Conservation (phyloP, 2,113 vertebrate species). For the Lynx canadensis region DNA sequence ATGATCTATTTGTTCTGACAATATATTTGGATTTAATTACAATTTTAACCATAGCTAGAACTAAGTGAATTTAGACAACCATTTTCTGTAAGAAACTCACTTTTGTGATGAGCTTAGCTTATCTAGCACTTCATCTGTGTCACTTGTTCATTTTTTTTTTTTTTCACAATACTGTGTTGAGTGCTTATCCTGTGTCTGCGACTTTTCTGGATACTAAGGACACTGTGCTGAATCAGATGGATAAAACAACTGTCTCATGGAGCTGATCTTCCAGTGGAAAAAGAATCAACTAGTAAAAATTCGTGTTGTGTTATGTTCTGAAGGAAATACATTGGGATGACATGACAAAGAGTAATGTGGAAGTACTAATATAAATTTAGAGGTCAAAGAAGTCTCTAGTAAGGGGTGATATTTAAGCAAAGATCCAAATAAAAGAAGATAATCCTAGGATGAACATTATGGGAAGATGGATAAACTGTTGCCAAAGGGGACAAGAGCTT, state of each 20-base stretch:
- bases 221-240: not conserved
- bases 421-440: not conserved
- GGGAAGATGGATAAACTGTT: not conserved
- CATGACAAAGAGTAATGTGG: not conserved
- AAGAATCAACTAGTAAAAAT: not conserved
- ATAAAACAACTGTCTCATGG: not conserved
- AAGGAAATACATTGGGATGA: not conserved
- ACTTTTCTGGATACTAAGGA: not conserved
- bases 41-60: not conserved
- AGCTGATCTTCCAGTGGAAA: not conserved
- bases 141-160: not conserved
- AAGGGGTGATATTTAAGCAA: not conserved
- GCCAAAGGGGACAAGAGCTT: not conserved
- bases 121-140: not conserved
- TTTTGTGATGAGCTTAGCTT: not conserved
- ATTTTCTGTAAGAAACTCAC: conserved; percentile 5
- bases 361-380: not conserved
- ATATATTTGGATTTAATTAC: not conserved
- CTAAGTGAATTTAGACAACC: not conserved
- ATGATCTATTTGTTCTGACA: not conserved
- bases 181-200: not conserved
- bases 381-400: not conserved
- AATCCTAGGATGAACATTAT: not conserved
- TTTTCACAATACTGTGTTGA: not conserved
- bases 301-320: not conserved